Evolutionary conservation across 2,888 invertebrate species (phyloP), one percentile per base, ranked within the genome.

Genomic region (Hesperia comma): DNA sequence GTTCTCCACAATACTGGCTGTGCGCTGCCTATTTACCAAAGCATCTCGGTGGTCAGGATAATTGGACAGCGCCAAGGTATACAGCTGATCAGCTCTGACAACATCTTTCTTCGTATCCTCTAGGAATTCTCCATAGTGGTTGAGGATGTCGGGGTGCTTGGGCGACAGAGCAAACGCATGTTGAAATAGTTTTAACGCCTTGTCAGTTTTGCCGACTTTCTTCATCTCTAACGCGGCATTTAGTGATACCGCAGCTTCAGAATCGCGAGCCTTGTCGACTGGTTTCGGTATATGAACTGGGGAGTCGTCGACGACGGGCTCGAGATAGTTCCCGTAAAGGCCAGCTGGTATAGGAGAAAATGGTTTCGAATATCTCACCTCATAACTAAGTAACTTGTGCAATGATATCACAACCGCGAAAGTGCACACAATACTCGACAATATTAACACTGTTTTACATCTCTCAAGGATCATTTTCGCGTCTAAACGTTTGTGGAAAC

Each of bases 101-200:
- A 99, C 93, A 86, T 99, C 97, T 40, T 96, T 94, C 72, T 96
- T 95, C 17, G 95, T 95, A 72, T 96, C 95, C 86, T 99, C 99
- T 67, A 99, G 86, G 83, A 98, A 98, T 85, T 98, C 98, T 12
- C 99, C 99, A 82, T 97, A 99, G 78, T 97, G 96, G 72, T 97
- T 97, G 8, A 99, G 92, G 57, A 99, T 95, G 79, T 99, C 98
- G 0, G 98, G 97, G 89, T 99, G 97, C 76, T 96, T 95, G 0
- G 99, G 99, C 14, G 98, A 97, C 49, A 99, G 91, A 0, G 97
- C 97, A 67, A 97, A 94, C 0, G 99, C 99, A 88, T 99, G 99
- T 86, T 98, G 95, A 80, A 97, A 97, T 37, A 98, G 85, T 82
- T 97, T 96, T 43, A 96, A 89, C 0, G 98, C 98, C 87, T 98